These are phyloP conservation scores for Notothenia coriiceps DNA, from an alignment of 2,113 vertebrate genomes.

Conservation along the genomic window DNA sequence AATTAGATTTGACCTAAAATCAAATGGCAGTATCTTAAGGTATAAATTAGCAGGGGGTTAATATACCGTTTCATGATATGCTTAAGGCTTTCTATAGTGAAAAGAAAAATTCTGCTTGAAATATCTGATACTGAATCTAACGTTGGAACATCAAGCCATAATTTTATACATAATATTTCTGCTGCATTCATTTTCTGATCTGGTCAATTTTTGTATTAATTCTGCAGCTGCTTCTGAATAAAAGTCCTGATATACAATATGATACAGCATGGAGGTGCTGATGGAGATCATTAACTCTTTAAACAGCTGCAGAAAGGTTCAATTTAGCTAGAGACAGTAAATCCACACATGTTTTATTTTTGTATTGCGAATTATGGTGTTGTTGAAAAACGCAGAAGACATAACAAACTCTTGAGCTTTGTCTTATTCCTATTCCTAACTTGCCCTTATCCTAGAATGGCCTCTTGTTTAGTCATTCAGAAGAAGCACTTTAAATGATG, in stretches of 20 bases:
- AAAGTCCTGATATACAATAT: neutral
- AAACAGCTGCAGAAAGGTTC: too few species aligned
- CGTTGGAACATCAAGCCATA: slow-evolving; percentile 1
- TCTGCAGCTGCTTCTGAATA: slow-evolving; percentile 3
- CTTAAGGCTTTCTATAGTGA: slow-evolving; percentile 15
- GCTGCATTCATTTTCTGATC: slow-evolving; percentile 14
- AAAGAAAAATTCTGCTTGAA: slow-evolving; percentile 12
- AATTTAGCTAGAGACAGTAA: too few species aligned
- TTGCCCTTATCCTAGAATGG: too few species aligned
- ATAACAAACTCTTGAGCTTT: too few species aligned
- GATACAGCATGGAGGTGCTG: too few species aligned
- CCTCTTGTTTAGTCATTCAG: too few species aligned
- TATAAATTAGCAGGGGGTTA: slow-evolving; percentile 16
- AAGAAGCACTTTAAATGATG: too few species aligned
- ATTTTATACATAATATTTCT: slow-evolving; percentile 9
- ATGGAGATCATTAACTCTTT: neutral
- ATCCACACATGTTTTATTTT: too few species aligned
- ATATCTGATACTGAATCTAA: neutral
- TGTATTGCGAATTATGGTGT: too few species aligned
- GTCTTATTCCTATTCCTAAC: too few species aligned
- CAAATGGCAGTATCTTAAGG: neutral
- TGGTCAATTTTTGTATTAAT: neutral
- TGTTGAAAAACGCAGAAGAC: too few species aligned
- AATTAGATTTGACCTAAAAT: neutral
- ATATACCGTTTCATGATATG: slow-evolving; percentile 16